phyloP scores from a whole-genome alignment of 2,797 vertebrate genomes.

The Spinus olivaceus region DNA sequence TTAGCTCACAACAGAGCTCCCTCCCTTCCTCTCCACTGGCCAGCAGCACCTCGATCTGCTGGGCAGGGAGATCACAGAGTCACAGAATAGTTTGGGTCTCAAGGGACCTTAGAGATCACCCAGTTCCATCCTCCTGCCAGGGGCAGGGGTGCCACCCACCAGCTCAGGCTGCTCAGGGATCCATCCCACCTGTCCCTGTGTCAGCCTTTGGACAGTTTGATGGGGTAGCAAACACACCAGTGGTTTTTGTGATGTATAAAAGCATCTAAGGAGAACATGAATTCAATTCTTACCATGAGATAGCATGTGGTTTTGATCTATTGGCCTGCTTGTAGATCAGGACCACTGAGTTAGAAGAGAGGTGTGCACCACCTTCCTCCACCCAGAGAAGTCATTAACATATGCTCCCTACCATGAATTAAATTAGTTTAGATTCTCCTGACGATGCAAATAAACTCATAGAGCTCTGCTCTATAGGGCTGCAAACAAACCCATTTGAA shows the following conservation, averaged over 20 bases:
- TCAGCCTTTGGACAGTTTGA: not conserved
- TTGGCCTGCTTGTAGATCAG: slow-evolving; percentile 32
- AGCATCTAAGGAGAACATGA: not conserved
- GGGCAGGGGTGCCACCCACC: not conserved
- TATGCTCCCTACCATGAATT: slow-evolving; percentile 68
- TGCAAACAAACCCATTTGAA: slow-evolving; percentile 52
- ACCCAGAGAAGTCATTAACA: slow-evolving; percentile 28
- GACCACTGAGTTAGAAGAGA: slow-evolving; percentile 24
- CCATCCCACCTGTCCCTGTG: not conserved
- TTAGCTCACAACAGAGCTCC: not conserved
- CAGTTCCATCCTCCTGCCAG: not conserved
- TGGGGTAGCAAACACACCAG: not conserved
- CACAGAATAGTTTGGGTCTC: not conserved
- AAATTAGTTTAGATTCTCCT: slow-evolving; percentile 74
- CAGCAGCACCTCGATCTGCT: not conserved
- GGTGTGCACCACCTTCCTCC: slow-evolving; percentile 15
- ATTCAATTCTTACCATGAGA: not conserved
- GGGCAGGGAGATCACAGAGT: not conserved
- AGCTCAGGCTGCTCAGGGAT: not conserved
- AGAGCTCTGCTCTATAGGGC: slow-evolving; percentile 57
- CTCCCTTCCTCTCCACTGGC: not conserved
- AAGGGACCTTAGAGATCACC: not conserved
- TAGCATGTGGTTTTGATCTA: slow-evolving; percentile 22
- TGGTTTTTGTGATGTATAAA: not conserved
- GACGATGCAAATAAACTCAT: slow-evolving; percentile 64